phyloP scores from a whole-genome alignment of 2,797 vertebrate species.

The Brotogeris chrysoptera region DNA sequence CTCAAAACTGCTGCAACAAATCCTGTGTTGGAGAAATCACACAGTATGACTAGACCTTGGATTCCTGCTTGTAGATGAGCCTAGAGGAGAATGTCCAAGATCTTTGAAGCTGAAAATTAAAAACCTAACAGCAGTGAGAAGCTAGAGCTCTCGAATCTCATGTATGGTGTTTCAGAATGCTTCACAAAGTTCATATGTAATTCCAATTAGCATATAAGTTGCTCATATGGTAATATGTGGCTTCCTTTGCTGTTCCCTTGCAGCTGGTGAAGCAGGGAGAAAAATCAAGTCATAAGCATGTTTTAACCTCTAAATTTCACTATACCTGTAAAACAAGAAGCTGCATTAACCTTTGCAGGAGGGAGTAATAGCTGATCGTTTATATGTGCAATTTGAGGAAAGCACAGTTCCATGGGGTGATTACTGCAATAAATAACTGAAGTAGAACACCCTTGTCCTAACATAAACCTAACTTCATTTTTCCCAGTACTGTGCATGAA shows the following conservation, averaged over 20 bases:
- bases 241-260: neutral
- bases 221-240: neutral
- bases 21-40: conserved; percentile 40
- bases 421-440: conserved; percentile 64
- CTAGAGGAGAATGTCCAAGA: conserved; percentile 57
- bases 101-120: conserved; percentile 71
- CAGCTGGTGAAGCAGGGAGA: conserved; percentile 34
- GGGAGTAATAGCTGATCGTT: conserved; percentile 55
- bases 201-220: conserved; percentile 48
- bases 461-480: conserved; percentile 32
- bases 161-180: conserved; percentile 16
- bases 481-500: neutral
- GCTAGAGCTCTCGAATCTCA: neutral
- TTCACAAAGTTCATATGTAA: conserved; percentile 19
- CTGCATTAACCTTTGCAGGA: conserved; percentile 47
- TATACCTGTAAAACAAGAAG: conserved; percentile 54
- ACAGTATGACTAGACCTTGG: conserved; percentile 49
- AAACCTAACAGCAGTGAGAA: conserved; percentile 59
- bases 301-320: conserved; percentile 54
- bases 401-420: conserved; percentile 58
- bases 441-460: conserved; percentile 55
- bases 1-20: conserved; percentile 42
- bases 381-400: conserved; percentile 61
- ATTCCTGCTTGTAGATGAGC: conserved; percentile 63
- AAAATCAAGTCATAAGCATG: conserved; percentile 38